These are phyloP conservation scores for Dasyurus viverrinus DNA, from an alignment of 2,113 vertebrate genomes.

Conservation along the genomic window DNA sequence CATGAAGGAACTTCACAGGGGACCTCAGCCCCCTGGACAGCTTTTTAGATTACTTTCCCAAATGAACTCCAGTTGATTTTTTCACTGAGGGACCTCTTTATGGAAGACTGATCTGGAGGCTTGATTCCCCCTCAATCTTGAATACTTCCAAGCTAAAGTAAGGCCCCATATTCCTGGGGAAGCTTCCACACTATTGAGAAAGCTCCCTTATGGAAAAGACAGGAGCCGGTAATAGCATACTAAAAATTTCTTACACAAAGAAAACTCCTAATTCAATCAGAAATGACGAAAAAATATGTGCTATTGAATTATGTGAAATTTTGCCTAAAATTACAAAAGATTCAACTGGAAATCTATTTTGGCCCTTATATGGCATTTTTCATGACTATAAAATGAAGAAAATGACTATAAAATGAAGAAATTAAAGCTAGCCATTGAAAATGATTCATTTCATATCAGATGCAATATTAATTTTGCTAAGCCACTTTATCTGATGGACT, in stretches of 20 bases:
- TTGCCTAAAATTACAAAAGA: background rate
- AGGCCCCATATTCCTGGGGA: background rate
- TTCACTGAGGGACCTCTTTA: background rate
- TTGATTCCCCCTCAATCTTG: background rate
- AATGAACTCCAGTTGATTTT: background rate
- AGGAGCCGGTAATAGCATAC: background rate
- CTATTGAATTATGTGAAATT: background rate
- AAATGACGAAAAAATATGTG: background rate
- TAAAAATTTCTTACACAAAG: background rate
- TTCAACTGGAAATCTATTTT: background rate
- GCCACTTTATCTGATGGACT: background rate
- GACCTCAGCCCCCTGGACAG: background rate
- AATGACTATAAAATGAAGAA: background rate
- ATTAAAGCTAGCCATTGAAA: background rate
- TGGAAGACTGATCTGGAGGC: background rate
- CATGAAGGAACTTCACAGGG: background rate
- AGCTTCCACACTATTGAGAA: background rate
- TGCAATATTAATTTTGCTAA: background rate
- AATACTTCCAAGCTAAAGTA: background rate
- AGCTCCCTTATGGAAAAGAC: background rate
- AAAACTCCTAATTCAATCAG: background rate
- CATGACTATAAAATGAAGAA: background rate
- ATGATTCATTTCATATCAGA: background rate
- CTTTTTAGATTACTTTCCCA: background rate
- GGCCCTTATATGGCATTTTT: background rate